These are phyloP conservation scores for Kryptolebias ocellatus DNA, from an alignment of 2,797 vertebrate species.

Conservation along the genomic window DNA sequence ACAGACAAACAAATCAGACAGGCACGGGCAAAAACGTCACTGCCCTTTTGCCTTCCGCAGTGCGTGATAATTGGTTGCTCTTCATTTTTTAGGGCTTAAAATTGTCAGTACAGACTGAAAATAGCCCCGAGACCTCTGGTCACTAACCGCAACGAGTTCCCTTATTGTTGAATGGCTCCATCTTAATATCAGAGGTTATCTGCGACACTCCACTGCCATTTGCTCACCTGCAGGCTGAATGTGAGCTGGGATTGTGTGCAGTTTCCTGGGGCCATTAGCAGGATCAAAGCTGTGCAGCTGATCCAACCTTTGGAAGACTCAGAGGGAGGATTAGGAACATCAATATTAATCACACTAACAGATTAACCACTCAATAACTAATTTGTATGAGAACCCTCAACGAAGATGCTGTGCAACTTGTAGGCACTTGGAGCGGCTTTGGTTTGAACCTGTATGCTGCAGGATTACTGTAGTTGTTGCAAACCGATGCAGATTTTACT, in stretches of 20 bases:
- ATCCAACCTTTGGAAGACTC: constrained; percentile 1
- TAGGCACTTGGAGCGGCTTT: not conserved
- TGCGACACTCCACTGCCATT: not conserved
- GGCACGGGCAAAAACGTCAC: too few species aligned
- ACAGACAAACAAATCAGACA: too few species aligned
- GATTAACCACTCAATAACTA: not conserved
- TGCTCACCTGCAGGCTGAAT: not conserved
- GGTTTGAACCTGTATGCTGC: not conserved
- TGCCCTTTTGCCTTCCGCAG: too few species aligned
- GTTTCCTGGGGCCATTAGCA: constrained; percentile 8
- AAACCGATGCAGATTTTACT: not conserved
- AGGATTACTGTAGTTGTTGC: not conserved
- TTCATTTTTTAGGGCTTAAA: not conserved
- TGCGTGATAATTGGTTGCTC: too few species aligned
- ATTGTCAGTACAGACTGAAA: constrained; percentile 1
- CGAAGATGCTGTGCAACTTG: not conserved
- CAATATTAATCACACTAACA: constrained; percentile 15
- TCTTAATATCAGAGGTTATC: not conserved
- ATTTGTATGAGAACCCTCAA: constrained; percentile 9
- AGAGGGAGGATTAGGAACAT: constrained; percentile 6
- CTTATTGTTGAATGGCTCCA: not conserved
- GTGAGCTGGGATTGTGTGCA: not conserved
- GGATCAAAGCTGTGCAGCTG: constrained; percentile 1
- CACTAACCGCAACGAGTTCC: not conserved
- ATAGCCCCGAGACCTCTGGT: not conserved